phyloP scores from a whole-genome alignment of 2,888 invertebrate genomes.

The Punctoribates punctum region DNA sequence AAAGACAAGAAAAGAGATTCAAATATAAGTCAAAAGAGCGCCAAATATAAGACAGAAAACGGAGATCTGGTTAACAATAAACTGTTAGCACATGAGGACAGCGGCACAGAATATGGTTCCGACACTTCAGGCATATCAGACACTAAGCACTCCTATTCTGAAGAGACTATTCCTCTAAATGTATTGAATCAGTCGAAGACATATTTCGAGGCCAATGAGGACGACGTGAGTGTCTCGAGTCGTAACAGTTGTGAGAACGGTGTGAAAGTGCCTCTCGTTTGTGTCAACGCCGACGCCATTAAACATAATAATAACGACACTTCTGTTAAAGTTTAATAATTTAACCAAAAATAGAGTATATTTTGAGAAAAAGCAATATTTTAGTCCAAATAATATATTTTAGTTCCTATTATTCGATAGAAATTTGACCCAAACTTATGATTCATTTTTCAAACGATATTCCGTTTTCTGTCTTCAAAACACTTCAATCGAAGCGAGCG shows the following conservation, averaged over 20 bases:
- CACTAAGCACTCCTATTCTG: background rate
- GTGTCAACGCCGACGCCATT: background rate
- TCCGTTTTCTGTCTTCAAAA: background rate
- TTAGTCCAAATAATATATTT: background rate
- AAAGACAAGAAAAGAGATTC: conserved; percentile 36
- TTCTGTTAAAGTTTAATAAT: conserved; percentile 15
- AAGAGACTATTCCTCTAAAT: conserved; percentile 19
- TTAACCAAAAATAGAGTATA: background rate
- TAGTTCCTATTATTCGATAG: conserved; percentile 3
- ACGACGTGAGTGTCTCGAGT: background rate
- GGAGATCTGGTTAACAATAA: conserved; percentile 2
- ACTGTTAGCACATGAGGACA: conserved; percentile 9
- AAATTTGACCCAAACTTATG: background rate
- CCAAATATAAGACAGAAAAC: conserved; percentile 13
- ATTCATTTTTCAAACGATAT: too few species aligned
- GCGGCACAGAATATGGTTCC: conserved; percentile 8
- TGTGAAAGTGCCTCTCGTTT: conserved; percentile 33
- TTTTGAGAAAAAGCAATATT: conserved; percentile 5
- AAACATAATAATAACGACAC: conserved; percentile 12
- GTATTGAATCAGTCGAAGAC: conserved; percentile 4
- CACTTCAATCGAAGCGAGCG: background rate
- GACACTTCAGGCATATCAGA: conserved; percentile 37
- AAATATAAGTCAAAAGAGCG: background rate
- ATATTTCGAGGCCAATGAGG: conserved; percentile 1
- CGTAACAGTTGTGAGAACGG: background rate